Evolutionary conservation across 2,888 invertebrate genomes (phyloP).

Genomic region (Caenorhabditis uteleia): DNA sequence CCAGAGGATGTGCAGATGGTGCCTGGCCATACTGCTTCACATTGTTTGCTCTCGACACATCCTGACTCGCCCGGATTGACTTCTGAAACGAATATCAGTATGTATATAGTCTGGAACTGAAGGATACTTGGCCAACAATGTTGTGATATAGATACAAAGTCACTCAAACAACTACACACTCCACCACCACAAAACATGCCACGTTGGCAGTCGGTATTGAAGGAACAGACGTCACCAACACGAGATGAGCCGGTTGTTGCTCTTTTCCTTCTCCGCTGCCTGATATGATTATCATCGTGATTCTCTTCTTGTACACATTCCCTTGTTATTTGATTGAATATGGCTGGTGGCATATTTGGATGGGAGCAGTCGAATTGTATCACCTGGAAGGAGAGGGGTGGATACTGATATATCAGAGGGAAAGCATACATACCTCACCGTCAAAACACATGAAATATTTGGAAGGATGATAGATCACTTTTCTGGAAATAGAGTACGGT

Average conservation of each 20-base stretch:
- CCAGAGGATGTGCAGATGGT: constrained; percentile 57
- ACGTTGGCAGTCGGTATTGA: constrained; percentile 65
- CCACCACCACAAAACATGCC: constrained; percentile 68
- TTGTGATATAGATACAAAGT: constrained; percentile 63
- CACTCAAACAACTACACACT: constrained; percentile 59
- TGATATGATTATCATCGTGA: neutral
- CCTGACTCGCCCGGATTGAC: constrained; percentile 66
- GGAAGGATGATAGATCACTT: constrained; percentile 34
- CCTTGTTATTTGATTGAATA: constrained; percentile 49
- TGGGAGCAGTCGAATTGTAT: constrained; percentile 39
- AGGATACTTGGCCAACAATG: constrained; percentile 64
- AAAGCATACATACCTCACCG: constrained; percentile 31
- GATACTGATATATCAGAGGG: too few relatives aligned
- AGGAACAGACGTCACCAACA: constrained; percentile 62
- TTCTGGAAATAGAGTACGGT: constrained; percentile 15
- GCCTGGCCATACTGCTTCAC: constrained; percentile 67
- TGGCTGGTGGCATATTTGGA: constrained; percentile 38
- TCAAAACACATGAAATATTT: constrained; percentile 51
- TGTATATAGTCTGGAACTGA: neutral
- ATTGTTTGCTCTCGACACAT: constrained; percentile 64
- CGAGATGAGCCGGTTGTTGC: constrained; percentile 47
- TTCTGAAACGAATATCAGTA: constrained; percentile 49
- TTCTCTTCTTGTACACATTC: constrained; percentile 47
- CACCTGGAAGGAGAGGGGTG: constrained; percentile 22
- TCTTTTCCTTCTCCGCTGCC: constrained; percentile 12